Conservation (phyloP, 2,113 vertebrate genomes). For the Nycticebus coucang region DNA sequence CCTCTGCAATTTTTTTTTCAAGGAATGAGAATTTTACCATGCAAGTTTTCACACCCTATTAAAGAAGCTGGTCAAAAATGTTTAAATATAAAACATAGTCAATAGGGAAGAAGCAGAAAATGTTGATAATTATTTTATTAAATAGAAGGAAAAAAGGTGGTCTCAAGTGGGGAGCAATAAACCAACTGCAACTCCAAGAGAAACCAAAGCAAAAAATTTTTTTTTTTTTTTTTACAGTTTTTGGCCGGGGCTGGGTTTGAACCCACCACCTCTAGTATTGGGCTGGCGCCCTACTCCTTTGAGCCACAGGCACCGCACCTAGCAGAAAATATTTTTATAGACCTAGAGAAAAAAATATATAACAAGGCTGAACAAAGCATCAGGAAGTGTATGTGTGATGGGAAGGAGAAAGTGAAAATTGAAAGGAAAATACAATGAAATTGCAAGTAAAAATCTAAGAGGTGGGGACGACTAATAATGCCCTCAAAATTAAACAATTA, state of each 20-base stretch:
- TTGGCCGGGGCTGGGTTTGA: too few relatives aligned
- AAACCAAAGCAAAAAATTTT: background rate
- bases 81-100: conserved; percentile 48
- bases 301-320: too few relatives aligned
- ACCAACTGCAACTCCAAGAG: conserved; percentile 2
- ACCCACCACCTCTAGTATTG: too few relatives aligned
- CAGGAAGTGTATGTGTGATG: background rate
- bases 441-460: background rate
- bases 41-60: conserved; percentile 44
- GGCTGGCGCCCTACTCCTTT: too few relatives aligned
- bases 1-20: background rate
- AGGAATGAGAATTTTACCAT: background rate
- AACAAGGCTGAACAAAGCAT: background rate
- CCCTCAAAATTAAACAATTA: background rate
- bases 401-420: background rate
- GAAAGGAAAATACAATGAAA: conserved; percentile 12
- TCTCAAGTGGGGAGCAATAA: conserved; percentile 18
- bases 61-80: background rate
- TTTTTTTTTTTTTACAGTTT: background rate
- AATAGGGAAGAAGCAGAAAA: conserved; percentile 45
- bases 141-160: conserved; percentile 20
- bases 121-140: conserved; percentile 50
- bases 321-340: conserved; percentile 21
- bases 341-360: background rate
- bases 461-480: background rate